These are phyloP conservation scores for Scaptomyza parva DNA, from an alignment of 2,888 invertebrate species.

Conservation along the genomic window DNA sequence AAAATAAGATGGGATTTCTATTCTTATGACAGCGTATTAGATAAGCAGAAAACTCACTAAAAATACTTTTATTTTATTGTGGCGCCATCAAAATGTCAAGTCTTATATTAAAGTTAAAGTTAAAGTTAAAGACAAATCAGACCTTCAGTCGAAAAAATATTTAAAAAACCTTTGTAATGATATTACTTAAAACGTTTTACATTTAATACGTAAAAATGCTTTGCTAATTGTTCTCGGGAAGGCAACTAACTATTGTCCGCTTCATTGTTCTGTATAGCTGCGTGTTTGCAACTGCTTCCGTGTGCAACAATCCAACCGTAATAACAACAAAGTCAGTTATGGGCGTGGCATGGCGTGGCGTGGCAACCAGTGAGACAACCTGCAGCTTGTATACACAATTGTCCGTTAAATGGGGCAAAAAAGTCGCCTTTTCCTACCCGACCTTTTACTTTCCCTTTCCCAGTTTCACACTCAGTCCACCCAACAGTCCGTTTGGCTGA, in stretches of 20 bases:
- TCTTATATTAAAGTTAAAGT: neutral
- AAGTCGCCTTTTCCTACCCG: neutral
- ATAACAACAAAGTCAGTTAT: constrained; percentile 12
- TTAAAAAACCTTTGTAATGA: neutral
- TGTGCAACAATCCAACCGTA: constrained; percentile 19
- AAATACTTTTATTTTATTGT: neutral
- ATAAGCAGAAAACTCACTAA: neutral
- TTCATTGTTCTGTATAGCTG: constrained; percentile 11
- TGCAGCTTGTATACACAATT: constrained; percentile 58
- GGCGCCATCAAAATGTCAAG: neutral
- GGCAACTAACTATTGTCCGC: neutral
- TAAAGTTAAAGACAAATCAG: neutral
- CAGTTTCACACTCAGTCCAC: neutral
- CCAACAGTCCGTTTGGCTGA: neutral
- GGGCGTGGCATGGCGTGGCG: constrained; percentile 17
- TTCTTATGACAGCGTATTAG: constrained; percentile 11
- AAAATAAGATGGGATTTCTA: constrained; percentile 3
- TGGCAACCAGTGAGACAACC: constrained; percentile 32
- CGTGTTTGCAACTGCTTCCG: constrained; percentile 18
- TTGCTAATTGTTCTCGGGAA: neutral
- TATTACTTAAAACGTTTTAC: neutral
- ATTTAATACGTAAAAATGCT: neutral
- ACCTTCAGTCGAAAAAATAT: neutral
- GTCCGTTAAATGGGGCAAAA: constrained; percentile 52
- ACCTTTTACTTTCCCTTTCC: fast-evolving